These are phyloP conservation scores for Phengaris arion DNA, from an alignment of 2,888 invertebrate genomes.

Conservation along the genomic window DNA sequence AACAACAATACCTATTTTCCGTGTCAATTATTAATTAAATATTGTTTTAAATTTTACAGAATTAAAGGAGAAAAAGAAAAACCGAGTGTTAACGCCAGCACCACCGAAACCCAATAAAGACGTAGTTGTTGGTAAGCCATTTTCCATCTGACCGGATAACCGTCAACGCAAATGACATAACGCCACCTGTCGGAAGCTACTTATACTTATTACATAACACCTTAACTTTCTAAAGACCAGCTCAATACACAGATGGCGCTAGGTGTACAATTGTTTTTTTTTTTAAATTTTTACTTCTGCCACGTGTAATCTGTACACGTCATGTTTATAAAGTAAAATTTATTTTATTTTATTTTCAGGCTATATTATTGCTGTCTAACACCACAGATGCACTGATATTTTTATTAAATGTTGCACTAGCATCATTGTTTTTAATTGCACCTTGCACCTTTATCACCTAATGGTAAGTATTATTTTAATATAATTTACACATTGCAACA, in stretches of 20 bases:
- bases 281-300: no score
- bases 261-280: no score
- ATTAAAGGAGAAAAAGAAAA: slow-evolving; percentile 37
- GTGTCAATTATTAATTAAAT: neutral
- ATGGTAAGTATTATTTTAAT: slow-evolving; percentile 30
- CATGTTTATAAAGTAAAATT: no score
- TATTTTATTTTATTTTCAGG: slow-evolving; percentile 54
- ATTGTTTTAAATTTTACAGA: slow-evolving; percentile 37
- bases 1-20: no score
- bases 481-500: neutral
- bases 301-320: no score
- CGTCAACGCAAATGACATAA: no score
- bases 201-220: no score
- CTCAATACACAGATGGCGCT: no score
- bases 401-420: slow-evolving; percentile 50
- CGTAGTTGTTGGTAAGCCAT: slow-evolving; percentile 42
- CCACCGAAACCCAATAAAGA: slow-evolving; percentile 41
- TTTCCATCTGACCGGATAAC: no score
- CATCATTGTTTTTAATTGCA: neutral
- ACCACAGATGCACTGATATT: slow-evolving; percentile 49
- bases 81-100: slow-evolving; percentile 34
- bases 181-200: no score
- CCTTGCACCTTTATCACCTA: slow-evolving; percentile 31
- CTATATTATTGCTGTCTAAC: slow-evolving; percentile 58
- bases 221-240: no score